Percentiles rank a stretch among this genome's conserved stretches.
phyloP scores from a whole-genome alignment of 2,113 vertebrate species.

The Acanthochromis polyacanthus region DNA sequence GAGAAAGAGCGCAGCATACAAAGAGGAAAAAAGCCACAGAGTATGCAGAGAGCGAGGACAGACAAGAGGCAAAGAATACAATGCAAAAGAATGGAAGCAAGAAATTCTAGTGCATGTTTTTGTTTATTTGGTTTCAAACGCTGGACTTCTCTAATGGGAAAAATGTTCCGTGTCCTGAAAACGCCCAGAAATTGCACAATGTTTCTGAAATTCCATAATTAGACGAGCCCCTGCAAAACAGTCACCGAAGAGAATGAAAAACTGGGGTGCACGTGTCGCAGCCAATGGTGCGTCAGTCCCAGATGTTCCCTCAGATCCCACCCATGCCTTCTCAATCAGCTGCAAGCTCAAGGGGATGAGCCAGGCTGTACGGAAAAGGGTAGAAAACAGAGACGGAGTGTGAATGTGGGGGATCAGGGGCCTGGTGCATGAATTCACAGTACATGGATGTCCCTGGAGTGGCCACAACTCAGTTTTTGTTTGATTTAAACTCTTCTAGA shows the following conservation, averaged over 20 bases:
- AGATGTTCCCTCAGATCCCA: constrained; percentile 52
- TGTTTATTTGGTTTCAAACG: not conserved
- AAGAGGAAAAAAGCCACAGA: constrained; percentile 1
- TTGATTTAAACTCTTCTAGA: too few relatives aligned
- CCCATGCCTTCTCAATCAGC: constrained; percentile 39
- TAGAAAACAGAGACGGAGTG: not conserved
- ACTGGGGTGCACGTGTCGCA: constrained; percentile 34
- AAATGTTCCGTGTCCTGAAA: not conserved
- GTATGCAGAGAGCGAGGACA: too few relatives aligned
- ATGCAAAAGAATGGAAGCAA: too few relatives aligned
- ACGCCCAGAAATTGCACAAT: not conserved
- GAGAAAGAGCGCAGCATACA: constrained; percentile 12
- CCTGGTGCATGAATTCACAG: too few relatives aligned
- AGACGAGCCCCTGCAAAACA: not conserved
- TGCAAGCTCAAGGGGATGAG: constrained; percentile 6
- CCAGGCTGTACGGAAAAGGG: not conserved
- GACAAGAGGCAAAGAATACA: too few relatives aligned
- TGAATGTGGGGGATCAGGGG: not conserved
- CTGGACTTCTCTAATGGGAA: not conserved
- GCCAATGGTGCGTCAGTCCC: constrained; percentile 24
- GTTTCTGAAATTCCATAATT: not conserved
- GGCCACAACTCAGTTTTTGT: too few relatives aligned
- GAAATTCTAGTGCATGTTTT: too few relatives aligned
- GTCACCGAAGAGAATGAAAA: not conserved
- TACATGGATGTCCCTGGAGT: too few relatives aligned